Base-by-base conservation (phyloP, 2,888 invertebrate genomes). In the Alitta virens region DNA sequence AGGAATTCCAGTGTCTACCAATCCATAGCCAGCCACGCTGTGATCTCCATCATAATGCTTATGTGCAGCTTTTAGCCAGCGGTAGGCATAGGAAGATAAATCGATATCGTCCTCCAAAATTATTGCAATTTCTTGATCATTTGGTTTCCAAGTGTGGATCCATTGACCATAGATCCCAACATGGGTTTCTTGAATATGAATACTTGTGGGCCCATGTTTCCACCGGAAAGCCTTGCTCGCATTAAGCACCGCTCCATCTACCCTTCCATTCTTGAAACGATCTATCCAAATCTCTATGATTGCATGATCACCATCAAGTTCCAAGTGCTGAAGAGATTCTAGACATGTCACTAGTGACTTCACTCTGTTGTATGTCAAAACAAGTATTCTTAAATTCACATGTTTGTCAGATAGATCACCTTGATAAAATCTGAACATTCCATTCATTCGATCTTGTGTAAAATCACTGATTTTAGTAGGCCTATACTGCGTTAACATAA, bases 81-180 rank as follows among this genome's bases (percentile, higher is more conserved):
- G 64, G 60, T 75, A 76, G 40, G 73, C 71, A 54, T 66, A 69
- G 26, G 65, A 70, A 0, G 77, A 76, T 1, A 76, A 69, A 14
- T 70, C 68, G 16, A 74, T 43, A 58, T 77, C 77, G 51, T 77
- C 77, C 55, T 77, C 77, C 1, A 77, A 55, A 33, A 77, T 68
- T 1, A 77, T 63, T 1, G 70, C 76, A 16, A 75, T 70, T 64
- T 77, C 76, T 5, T 70, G 64, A 5, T 33, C 33, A 2, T 71
- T 67, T 1, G 63, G 46, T 16, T 68, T 62, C 77, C 77, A 77
- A 0, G 75, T 74, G 2, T 65, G 52, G 12, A 71, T 51, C 72
- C 72, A 72, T 58, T 72, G 71, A 2, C 71, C 72, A 40, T 64
- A 56, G 33, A 71, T 59, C 12, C 72, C 72, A 3, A 64, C 71